Conservation (phyloP, 23 tunicate genomes). For the Ciona savignyi region DNA sequence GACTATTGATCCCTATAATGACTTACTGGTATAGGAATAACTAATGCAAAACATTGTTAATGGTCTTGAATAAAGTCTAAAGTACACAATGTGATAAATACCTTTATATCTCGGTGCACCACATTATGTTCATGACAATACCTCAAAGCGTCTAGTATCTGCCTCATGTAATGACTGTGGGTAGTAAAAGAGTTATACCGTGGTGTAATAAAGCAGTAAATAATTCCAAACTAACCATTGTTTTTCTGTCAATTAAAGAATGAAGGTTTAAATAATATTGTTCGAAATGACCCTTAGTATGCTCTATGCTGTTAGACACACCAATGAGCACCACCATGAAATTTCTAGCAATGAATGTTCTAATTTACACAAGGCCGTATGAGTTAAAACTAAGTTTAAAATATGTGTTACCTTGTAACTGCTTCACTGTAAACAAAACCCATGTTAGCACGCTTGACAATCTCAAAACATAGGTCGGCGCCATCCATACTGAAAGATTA, state of each 20-base stretch:
- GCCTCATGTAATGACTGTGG: slow-evolving; percentile 92
- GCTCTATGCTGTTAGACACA: too few species aligned
- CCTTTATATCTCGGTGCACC: slow-evolving; percentile 91
- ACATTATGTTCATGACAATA: slow-evolving; percentile 91
- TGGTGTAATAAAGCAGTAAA: too few species aligned
- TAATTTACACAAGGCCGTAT: too few species aligned
- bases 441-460: slow-evolving; percentile 89
- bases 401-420: slow-evolving; percentile 56
- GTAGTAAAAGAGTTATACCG: too few species aligned
- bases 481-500: slow-evolving; percentile 85
- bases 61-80: not conserved
- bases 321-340: too few species aligned
- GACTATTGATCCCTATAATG: too few species aligned
- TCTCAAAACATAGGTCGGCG: slow-evolving; percentile 96
- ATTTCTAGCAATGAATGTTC: too few species aligned
- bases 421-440: slow-evolving; percentile 99
- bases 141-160: slow-evolving; percentile 80
- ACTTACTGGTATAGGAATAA: not conserved
- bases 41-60: not conserved
- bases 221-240: too few species aligned
- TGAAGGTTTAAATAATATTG: too few species aligned
- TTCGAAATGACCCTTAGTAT: too few species aligned
- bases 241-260: too few species aligned
- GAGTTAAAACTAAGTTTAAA: not conserved
- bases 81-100: slow-evolving; percentile 6